phyloP scores from a whole-genome alignment of 2,113 vertebrate species.

The Alosa alosa region DNA sequence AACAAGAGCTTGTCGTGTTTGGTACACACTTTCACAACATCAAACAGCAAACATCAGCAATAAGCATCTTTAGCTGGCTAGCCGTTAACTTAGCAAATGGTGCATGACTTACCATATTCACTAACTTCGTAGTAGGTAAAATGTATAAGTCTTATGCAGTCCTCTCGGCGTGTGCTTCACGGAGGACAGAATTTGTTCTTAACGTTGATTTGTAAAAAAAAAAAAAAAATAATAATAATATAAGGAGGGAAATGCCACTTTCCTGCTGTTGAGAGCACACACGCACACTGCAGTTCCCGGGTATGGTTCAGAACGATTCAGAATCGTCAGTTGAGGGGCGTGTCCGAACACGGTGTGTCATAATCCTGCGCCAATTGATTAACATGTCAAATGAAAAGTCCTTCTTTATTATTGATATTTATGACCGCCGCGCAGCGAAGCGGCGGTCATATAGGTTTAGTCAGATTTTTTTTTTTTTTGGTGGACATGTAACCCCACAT shows the following conservation, averaged over 20 bases:
- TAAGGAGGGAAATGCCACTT: neutral
- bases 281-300: neutral
- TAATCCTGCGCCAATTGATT: neutral
- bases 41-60: neutral
- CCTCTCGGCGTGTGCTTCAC: conserved; percentile 55
- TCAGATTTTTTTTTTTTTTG: too few species aligned
- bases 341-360: neutral
- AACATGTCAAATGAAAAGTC: neutral
- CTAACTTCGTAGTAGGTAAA: neutral
- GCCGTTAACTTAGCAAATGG: neutral
- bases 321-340: neutral
- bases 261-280: neutral
- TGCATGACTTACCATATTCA: conserved; percentile 31
- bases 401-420: too few species aligned
- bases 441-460: too few species aligned
- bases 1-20: neutral
- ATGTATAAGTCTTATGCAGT: neutral
- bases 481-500: too few species aligned
- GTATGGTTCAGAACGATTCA: neutral
- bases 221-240: neutral
- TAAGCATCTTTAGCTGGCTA: neutral
- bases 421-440: too few species aligned
- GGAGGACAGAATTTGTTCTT: conserved; percentile 39
- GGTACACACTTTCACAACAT: neutral
- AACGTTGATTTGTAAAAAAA: neutral